Conservation (phyloP, 2,797 vertebrate genomes). For the Poeciliopsis infans region DNA sequence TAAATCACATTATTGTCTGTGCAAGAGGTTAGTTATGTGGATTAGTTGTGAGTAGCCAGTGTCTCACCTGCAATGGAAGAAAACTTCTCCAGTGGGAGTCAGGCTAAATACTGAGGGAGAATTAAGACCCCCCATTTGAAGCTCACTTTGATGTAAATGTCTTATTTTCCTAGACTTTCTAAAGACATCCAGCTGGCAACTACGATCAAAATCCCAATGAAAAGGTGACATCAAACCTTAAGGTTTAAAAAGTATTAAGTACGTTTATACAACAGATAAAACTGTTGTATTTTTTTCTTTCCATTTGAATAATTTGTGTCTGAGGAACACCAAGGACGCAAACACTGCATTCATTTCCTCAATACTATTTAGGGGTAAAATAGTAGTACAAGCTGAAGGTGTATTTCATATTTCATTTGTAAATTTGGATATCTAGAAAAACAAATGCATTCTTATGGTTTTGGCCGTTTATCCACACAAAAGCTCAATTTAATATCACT, state of each 20-base stretch:
- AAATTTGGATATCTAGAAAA: too few relatives aligned
- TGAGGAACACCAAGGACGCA: neutral
- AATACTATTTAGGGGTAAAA: neutral
- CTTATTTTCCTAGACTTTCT: neutral
- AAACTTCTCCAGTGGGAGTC: neutral
- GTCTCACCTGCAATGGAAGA: neutral
- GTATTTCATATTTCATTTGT: too few relatives aligned
- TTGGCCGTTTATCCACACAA: too few relatives aligned
- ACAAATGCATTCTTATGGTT: too few relatives aligned
- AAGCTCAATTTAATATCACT: too few relatives aligned
- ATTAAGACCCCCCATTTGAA: neutral
- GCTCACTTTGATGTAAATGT: neutral
- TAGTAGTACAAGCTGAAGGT: neutral
- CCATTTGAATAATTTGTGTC: neutral
- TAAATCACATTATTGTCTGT: conserved; percentile 20
- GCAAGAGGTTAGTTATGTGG: neutral
- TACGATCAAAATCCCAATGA: neutral
- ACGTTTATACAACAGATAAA: neutral
- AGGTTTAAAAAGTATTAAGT: neutral
- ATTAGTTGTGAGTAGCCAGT: neutral
- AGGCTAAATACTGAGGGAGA: neutral
- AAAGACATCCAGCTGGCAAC: neutral
- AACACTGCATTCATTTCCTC: neutral
- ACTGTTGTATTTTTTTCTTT: neutral
- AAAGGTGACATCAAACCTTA: neutral